phyloP scores from a whole-genome alignment of 2,113 vertebrate species.

The Hyperopisus bebe region DNA sequence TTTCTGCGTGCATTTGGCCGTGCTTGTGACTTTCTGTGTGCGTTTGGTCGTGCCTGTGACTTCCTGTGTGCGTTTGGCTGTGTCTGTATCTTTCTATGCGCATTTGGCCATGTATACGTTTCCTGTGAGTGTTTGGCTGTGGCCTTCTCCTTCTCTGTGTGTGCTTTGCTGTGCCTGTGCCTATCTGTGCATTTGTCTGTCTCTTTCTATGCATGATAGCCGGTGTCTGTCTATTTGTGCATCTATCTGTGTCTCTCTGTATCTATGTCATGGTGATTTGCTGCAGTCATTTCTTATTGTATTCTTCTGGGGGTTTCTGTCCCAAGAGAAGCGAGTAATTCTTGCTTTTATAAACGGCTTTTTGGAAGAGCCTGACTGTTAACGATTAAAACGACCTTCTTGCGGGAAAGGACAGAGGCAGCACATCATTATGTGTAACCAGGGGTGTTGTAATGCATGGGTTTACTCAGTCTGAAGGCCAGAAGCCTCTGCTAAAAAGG shows the following conservation, averaged over 20 bases:
- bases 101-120: background rate
- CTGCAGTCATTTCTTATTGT: background rate
- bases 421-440: background rate
- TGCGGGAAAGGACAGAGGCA: background rate
- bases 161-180: background rate
- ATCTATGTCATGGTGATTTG: background rate
- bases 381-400: background rate
- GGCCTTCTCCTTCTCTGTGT: background rate
- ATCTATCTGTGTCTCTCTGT: background rate
- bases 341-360: background rate
- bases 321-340: background rate
- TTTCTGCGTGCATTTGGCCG: too few species aligned
- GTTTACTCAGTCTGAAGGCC: background rate
- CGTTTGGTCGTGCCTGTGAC: background rate
- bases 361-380: background rate
- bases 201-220: background rate
- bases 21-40: too few species aligned
- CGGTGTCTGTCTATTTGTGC: background rate
- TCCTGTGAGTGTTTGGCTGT: background rate
- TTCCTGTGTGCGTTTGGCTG: background rate
- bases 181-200: background rate
- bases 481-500: background rate
- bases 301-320: background rate
- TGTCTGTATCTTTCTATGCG: background rate
- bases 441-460: background rate